phyloP scores from a whole-genome alignment of 2,113 vertebrate genomes.

The Aegithalos caudatus region DNA sequence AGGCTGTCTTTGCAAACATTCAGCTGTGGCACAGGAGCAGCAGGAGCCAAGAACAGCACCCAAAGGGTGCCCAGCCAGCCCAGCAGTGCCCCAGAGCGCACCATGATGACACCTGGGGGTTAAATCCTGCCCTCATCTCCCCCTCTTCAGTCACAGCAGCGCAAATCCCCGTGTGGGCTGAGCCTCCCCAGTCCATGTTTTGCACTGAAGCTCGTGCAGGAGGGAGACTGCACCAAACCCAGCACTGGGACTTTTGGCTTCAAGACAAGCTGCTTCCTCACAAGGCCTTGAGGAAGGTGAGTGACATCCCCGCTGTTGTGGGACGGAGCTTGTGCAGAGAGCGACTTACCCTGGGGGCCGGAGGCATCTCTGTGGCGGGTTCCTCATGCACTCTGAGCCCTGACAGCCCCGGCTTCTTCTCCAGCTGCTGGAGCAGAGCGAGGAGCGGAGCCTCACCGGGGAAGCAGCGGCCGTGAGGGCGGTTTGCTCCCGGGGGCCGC shows the following conservation, averaged over 20 bases:
- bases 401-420: background rate
- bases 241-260: background rate
- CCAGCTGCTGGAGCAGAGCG: background rate
- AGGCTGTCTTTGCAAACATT: background rate
- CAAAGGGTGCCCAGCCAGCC: background rate
- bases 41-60: background rate
- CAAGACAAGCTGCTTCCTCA: background rate
- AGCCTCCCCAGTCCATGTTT: background rate
- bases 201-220: accelerated
- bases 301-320: accelerated
- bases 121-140: background rate
- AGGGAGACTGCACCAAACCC: background rate
- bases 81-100: background rate
- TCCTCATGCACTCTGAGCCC: accelerated
- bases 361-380: background rate
- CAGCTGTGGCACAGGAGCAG: background rate
- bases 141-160: background rate
- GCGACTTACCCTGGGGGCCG: background rate
- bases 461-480: background rate
- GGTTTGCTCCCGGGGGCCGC: background rate
- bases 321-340: background rate
- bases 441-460: background rate
- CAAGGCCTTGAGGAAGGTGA: background rate
- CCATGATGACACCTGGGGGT: background rate
- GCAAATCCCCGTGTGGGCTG: background rate